These are phyloP conservation scores for Halcyon badia DNA, from an alignment of 2,797 vertebrate genomes.

Conservation along the genomic window DNA sequence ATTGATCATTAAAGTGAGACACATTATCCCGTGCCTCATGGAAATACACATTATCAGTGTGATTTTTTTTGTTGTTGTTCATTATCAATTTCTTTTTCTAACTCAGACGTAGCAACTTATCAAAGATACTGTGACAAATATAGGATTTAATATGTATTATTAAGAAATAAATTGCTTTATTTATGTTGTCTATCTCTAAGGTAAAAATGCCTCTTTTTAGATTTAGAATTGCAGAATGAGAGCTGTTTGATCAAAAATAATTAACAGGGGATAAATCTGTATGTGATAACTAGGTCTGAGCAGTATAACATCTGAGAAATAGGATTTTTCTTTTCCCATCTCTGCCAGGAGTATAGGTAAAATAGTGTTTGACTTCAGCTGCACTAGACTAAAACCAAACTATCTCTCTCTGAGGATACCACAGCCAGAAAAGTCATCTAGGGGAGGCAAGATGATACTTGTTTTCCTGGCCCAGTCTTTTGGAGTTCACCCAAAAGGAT, in stretches of 20 bases:
- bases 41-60: neutral
- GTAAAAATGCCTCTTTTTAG: neutral
- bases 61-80: neutral
- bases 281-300: neutral
- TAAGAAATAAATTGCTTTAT: neutral
- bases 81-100: neutral
- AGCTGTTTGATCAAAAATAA: neutral
- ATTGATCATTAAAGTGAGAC: neutral
- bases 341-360: neutral
- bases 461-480: neutral
- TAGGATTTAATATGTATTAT: neutral
- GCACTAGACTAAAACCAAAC: neutral
- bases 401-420: neutral
- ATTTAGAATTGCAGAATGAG: neutral
- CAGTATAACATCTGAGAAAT: neutral
- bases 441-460: neutral
- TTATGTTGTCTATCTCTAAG: neutral
- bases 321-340: neutral
- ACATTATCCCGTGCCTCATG: neutral
- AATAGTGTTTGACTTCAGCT: neutral
- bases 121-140: neutral
- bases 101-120: accelerated
- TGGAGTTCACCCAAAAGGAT: neutral
- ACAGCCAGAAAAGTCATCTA: neutral
- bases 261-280: neutral